These are phyloP conservation scores for Callocephalon fimbriatum DNA, from an alignment of 2,113 vertebrate genomes.

Conservation along the genomic window DNA sequence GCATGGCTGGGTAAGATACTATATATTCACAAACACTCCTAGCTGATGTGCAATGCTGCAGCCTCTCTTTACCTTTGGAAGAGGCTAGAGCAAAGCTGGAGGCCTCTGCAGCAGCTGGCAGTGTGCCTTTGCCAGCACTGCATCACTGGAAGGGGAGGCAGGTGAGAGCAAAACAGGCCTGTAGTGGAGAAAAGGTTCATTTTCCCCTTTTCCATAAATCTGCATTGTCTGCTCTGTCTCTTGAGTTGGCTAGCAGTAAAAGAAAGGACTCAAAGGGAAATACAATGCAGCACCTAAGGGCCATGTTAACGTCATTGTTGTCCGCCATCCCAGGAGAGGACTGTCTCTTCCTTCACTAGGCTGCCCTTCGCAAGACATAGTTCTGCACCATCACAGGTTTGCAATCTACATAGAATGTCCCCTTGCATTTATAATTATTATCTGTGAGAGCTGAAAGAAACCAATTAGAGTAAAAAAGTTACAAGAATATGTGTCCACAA, in stretches of 20 bases:
- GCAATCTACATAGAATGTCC: neutral
- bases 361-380: neutral
- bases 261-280: neutral
- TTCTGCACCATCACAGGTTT: neutral
- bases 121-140: neutral
- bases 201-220: neutral
- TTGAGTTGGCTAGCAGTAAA: neutral
- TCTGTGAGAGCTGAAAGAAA: neutral
- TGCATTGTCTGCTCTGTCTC: neutral
- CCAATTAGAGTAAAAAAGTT: neutral
- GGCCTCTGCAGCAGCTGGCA: neutral
- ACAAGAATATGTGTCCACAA: neutral
- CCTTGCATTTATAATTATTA: neutral
- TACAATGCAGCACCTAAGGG: no score
- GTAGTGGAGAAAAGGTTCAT: neutral
- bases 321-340: neutral
- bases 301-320: neutral
- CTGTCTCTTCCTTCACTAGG: neutral
- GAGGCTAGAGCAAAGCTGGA: neutral
- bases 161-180: neutral
- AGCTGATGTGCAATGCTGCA: neutral
- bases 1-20: fast-evolving
- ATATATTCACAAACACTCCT: neutral
- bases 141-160: neutral
- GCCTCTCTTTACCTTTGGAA: neutral